Percentiles rank a stretch among this genome's conserved stretches.
phyloP scores from a whole-genome alignment of 2,888 invertebrate species.

The Notodonta dromedarius region DNA sequence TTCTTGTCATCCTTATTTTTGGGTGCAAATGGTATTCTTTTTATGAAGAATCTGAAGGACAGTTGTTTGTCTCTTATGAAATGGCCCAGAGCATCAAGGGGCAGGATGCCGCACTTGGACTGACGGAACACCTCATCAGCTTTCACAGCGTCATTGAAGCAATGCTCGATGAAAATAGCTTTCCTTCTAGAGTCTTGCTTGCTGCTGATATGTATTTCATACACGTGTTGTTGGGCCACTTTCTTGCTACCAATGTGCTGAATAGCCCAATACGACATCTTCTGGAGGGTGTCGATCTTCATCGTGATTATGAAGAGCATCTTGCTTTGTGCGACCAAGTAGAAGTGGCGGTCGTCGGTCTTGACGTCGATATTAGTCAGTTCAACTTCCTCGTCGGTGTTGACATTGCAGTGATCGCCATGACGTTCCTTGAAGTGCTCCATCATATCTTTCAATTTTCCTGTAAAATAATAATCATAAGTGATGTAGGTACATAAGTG shows the following conservation, averaged over 20 bases:
- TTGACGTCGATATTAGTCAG: conserved; percentile 48
- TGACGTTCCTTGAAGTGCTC: conserved; percentile 73
- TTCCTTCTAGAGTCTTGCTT: conserved; percentile 62
- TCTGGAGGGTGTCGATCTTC: conserved; percentile 67
- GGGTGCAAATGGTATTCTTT: conserved; percentile 45
- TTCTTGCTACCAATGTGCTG: conserved; percentile 71
- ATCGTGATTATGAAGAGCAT: conserved; percentile 67
- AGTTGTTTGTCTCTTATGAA: conserved; percentile 63
- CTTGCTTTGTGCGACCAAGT: conserved; percentile 58
- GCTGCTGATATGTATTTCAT: conserved; percentile 68
- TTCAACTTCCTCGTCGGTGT: conserved; percentile 59
- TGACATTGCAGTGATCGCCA: conserved; percentile 53
- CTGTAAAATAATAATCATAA: conserved; percentile 39
- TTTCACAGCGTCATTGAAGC: conserved; percentile 67
- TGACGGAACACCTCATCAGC: conserved; percentile 66
- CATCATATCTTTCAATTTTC: conserved; percentile 63
- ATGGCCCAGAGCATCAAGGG: conserved; percentile 56
- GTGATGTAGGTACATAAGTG: too few relatives aligned
- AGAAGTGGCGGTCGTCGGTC: conserved; percentile 64
- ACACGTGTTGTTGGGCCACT: conserved; percentile 64
- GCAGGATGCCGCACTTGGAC: conserved; percentile 67
- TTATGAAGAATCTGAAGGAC: conserved; percentile 64
- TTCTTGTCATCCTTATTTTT: conserved; percentile 41
- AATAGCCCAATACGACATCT: conserved; percentile 69
- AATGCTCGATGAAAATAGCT: conserved; percentile 65